phyloP scores from a whole-genome alignment of 2,113 vertebrate species.

The Amia ocellicauda region DNA sequence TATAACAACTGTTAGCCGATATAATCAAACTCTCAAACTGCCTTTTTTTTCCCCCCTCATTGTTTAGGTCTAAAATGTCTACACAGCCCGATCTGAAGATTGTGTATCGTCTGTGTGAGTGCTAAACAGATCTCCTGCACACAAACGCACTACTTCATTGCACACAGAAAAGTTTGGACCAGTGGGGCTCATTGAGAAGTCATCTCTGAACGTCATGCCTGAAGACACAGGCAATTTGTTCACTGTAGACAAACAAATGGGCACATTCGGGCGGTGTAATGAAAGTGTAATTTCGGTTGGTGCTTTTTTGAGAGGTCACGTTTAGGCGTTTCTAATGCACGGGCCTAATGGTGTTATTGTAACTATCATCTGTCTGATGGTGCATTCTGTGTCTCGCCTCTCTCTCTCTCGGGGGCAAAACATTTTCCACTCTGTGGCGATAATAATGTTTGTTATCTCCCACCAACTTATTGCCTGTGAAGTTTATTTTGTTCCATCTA shows the following conservation, averaged over 20 bases:
- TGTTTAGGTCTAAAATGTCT: neutral
- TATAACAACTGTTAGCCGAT: neutral
- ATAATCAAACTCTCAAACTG: too few species aligned
- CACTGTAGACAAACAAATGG: neutral
- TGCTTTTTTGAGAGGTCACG: too few species aligned
- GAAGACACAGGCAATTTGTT: neutral
- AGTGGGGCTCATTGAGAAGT: slow-evolving; percentile 23
- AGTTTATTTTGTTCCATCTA: neutral
- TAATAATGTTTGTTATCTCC: neutral
- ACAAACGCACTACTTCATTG: slow-evolving; percentile 23
- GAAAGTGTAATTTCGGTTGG: too few species aligned
- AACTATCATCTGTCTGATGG: too few species aligned
- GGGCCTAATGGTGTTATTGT: too few species aligned
- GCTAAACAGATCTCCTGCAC: neutral
- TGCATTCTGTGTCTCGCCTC: too few species aligned
- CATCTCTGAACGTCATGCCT: neutral
- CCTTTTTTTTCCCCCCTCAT: neutral
- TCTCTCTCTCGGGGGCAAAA: too few species aligned
- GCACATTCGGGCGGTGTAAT: neutral
- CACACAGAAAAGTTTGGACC: slow-evolving; percentile 35
- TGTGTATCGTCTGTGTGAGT: slow-evolving; percentile 18
- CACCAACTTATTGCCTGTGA: neutral
- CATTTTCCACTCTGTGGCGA: neutral
- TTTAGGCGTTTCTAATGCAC: too few species aligned
- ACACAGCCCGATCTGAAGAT: neutral